Conservation (phyloP, 2,888 invertebrate species). For the Spicauda simplicius region DNA sequence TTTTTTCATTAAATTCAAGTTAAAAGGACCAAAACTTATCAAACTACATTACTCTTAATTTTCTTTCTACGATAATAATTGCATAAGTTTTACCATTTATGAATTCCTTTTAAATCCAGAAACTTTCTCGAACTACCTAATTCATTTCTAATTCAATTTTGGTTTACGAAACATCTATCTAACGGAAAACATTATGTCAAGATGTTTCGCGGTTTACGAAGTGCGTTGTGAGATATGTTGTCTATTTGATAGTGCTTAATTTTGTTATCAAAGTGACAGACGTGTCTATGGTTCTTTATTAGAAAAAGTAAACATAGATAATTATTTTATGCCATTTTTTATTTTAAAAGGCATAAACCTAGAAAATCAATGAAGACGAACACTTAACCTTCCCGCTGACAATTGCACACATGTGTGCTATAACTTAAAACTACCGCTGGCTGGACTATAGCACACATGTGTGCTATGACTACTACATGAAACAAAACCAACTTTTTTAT, state of each 20-base stretch:
- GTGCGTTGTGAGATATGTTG: background rate
- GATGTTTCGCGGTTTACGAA: background rate
- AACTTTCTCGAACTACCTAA: background rate
- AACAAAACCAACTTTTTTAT: no score
- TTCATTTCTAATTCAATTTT: background rate
- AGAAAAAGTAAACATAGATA: background rate
- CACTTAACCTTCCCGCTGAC: no score
- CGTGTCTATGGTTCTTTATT: background rate
- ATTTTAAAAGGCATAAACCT: background rate
- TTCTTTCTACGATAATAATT: background rate
- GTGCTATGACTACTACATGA: no score
- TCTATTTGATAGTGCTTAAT: no score
- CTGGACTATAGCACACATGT: no score
- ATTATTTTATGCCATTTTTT: background rate
- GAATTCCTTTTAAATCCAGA: background rate
- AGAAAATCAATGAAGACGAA: no score
- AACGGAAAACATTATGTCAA: conserved; percentile 4
- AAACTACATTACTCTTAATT: background rate
- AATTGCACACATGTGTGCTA: no score
- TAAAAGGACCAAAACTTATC: background rate
- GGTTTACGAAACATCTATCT: conserved; percentile 2
- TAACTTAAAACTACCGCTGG: no score
- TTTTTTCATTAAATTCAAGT: no score
- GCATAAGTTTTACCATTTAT: background rate
- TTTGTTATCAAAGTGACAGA: conserved; percentile 1